These are phyloP conservation scores for Ophion obscuratus DNA, from an alignment of 2,888 invertebrate genomes.

Conservation along the genomic window DNA sequence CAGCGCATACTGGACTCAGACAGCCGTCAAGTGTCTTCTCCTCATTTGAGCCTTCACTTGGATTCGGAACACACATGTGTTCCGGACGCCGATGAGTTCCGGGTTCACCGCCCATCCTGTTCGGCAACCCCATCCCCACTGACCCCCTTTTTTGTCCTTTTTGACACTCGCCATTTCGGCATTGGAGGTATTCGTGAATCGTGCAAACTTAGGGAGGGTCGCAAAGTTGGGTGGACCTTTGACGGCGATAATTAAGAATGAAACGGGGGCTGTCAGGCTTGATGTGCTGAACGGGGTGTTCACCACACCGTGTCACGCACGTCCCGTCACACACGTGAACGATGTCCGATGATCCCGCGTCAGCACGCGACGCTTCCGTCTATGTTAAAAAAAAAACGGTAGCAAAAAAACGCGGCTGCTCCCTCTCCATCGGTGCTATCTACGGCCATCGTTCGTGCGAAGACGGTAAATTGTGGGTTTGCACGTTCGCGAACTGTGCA, in stretches of 20 bases:
- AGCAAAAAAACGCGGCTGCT: background rate
- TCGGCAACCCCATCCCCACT: background rate
- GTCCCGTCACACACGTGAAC: conserved; percentile 22
- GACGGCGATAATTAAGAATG: conserved; percentile 6
- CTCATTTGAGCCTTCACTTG: background rate
- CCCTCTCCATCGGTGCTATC: background rate
- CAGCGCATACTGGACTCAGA: background rate
- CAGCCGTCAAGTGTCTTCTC: too few relatives aligned
- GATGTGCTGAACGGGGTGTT: conserved; percentile 19
- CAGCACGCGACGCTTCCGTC: conserved; percentile 53
- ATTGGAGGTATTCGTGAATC: background rate
- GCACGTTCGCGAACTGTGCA: background rate
- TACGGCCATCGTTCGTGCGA: background rate
- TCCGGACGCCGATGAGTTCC: too few relatives aligned
- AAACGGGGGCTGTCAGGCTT: conserved; percentile 23
- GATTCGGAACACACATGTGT: background rate
- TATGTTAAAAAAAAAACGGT: background rate
- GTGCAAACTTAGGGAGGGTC: conserved; percentile 44
- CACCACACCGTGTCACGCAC: conserved; percentile 60
- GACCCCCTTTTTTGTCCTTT: too few relatives aligned
- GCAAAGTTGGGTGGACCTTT: background rate
- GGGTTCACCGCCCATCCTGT: too few relatives aligned
- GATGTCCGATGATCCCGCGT: conserved; percentile 47
- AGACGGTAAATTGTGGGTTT: background rate
- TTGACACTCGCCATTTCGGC: background rate